These are phyloP conservation scores for Caenorhabditis inopinata DNA, from an alignment of 1,140 invertebrate genomes.

Conservation along the genomic window DNA sequence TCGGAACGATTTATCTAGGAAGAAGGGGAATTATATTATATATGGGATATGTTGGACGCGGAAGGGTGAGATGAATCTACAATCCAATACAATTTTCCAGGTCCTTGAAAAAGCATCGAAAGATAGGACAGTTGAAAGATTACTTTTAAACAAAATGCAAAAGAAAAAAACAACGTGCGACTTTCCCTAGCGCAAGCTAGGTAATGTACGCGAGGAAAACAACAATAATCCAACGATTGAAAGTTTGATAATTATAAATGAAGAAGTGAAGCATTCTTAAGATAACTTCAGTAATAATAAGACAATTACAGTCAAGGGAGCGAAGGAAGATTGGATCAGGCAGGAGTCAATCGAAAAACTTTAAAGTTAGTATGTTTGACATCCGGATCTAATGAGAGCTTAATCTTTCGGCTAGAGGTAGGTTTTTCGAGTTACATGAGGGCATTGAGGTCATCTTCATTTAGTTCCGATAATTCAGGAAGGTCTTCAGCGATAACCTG, in stretches of 20 bases:
- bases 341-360: not conserved
- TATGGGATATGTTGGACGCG: not conserved
- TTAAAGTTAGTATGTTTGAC: not conserved
- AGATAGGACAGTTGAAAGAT: not conserved
- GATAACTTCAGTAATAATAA: not conserved
- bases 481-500: conserved; percentile 60
- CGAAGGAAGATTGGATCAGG: not conserved
- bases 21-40: not conserved
- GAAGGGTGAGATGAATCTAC: not conserved
- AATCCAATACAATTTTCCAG: conserved; percentile 5
- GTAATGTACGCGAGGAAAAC: not conserved
- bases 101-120: conserved; percentile 17
- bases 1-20: not conserved
- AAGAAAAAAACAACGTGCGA: conserved; percentile 1
- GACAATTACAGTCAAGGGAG: not conserved
- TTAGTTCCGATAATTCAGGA: conserved; percentile 51
- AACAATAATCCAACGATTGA: conserved; percentile 20
- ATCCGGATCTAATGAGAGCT: not conserved
- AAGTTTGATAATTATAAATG: not conserved
- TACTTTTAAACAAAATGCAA: conserved; percentile 6
- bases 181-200: not conserved
- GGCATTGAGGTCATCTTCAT: conserved; percentile 13
- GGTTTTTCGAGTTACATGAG: conserved; percentile 32
- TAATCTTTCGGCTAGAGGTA: not conserved
- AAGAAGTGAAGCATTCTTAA: not conserved